Conservation (phyloP, 2,113 vertebrate genomes). For the Chloropsis cyanopogon region DNA sequence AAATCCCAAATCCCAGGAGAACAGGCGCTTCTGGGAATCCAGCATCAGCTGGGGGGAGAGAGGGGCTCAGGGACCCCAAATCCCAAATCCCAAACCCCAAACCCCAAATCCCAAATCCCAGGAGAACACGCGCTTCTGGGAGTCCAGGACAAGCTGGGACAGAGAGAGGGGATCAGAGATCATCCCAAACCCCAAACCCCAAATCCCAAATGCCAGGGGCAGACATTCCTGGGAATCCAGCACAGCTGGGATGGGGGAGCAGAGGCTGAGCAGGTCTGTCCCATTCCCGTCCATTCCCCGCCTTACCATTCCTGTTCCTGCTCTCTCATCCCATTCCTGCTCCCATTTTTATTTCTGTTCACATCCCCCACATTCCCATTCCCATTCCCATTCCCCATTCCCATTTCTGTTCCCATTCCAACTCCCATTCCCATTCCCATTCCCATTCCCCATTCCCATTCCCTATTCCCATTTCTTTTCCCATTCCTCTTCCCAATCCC, state of each 20-base stretch:
- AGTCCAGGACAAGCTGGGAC: conserved; percentile 82
- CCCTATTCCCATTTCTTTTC: too few species aligned
- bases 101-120: conserved; percentile 70
- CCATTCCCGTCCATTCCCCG: too few species aligned
- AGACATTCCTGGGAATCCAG: background rate
- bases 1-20: background rate
- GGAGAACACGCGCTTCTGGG: conserved; percentile 93
- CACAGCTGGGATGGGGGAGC: background rate
- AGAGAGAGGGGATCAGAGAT: too few species aligned
- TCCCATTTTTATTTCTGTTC: too few species aligned
- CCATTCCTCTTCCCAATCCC: too few species aligned
- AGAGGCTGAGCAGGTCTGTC: too few species aligned
- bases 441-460: too few species aligned
- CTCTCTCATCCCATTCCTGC: too few species aligned
- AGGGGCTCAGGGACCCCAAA: background rate
- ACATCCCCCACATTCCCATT: background rate
- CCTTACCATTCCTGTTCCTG: background rate
- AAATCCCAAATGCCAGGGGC: background rate
- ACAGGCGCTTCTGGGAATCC: background rate
- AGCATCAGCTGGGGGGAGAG: background rate
- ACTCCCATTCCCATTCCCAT: too few species aligned
- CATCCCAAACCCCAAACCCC: background rate
- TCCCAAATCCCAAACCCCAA: too few species aligned
- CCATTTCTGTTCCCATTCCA: too few species aligned
- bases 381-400: too few species aligned